Conservation (phyloP, 2,797 vertebrate species). For the Vespertilio murinus region DNA sequence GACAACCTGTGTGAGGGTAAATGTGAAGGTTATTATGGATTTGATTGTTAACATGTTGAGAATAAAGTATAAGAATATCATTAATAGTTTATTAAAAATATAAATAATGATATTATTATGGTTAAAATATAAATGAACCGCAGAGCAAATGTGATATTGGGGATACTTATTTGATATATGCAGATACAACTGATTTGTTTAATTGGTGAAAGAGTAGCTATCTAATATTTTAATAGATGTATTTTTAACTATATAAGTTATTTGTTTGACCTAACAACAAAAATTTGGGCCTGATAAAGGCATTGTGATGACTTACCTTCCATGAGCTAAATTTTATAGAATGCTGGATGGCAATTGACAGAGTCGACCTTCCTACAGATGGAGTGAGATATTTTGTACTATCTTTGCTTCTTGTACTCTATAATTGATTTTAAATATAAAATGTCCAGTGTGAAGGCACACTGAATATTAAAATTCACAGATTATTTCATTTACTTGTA, state of each 20-base stretch:
- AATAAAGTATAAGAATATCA: conserved; percentile 16
- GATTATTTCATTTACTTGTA: conserved; percentile 55
- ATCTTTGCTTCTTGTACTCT: background rate
- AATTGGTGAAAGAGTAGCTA: background rate
- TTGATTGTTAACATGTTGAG: background rate
- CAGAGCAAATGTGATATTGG: background rate
- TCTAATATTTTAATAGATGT: background rate
- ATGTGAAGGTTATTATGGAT: background rate
- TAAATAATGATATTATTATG: background rate
- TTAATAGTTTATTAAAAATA: conserved; percentile 6
- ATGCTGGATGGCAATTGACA: background rate
- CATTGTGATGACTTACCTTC: background rate
- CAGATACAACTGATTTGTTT: background rate
- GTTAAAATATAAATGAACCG: conserved; percentile 34
- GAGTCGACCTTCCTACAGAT: background rate
- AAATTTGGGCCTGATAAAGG: background rate
- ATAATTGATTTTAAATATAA: conserved; percentile 31
- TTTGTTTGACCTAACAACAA: background rate
- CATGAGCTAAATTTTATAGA: background rate
- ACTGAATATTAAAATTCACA: background rate
- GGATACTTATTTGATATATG: background rate
- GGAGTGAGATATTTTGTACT: background rate
- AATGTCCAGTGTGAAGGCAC: background rate
- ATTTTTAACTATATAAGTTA: background rate
- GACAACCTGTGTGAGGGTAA: background rate